Evolutionary conservation across 1,140 invertebrate species (phyloP).

Genomic region (Gonioctena quinquepunctata): DNA sequence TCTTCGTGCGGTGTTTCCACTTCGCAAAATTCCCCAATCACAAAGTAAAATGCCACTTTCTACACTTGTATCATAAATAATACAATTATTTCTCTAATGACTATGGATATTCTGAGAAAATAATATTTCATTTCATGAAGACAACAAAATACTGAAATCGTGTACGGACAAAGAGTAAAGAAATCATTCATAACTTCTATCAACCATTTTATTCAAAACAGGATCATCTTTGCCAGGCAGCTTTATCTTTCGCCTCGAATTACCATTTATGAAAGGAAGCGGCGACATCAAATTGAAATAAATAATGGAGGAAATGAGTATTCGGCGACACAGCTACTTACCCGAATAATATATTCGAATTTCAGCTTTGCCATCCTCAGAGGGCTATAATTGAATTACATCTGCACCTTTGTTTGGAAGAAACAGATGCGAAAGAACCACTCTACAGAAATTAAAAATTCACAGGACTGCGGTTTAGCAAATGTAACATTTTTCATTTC

Average conservation of each 20-base stretch:
- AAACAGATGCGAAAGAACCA: slow-evolving; percentile 19
- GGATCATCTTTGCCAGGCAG: too few relatives aligned
- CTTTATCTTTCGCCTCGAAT: neutral
- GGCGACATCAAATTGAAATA: slow-evolving; percentile 34
- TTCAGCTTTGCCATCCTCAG: slow-evolving; percentile 40
- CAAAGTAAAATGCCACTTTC: too few relatives aligned
- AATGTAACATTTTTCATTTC: slow-evolving; percentile 27
- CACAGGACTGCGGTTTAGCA: slow-evolving; percentile 27
- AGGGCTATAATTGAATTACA: slow-evolving; percentile 42
- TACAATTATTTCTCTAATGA: too few relatives aligned
- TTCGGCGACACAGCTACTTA: slow-evolving; percentile 23
- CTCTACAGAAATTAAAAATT: slow-evolving; percentile 42
- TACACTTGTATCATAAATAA: too few relatives aligned
- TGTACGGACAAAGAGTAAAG: too few relatives aligned
- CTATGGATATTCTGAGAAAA: too few relatives aligned
- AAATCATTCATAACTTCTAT: neutral
- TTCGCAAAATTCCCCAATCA: too few relatives aligned
- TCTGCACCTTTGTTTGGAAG: slow-evolving; percentile 39
- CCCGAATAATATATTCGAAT: slow-evolving; percentile 38
- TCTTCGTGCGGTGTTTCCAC: too few relatives aligned
- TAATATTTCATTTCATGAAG: too few relatives aligned
- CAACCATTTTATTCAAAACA: neutral
- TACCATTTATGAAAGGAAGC: neutral
- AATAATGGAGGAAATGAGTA: slow-evolving; percentile 28
- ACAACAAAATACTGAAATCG: too few relatives aligned